These are phyloP conservation scores for Mus pahari DNA, from an alignment of 2,113 vertebrate species.

Conservation along the genomic window DNA sequence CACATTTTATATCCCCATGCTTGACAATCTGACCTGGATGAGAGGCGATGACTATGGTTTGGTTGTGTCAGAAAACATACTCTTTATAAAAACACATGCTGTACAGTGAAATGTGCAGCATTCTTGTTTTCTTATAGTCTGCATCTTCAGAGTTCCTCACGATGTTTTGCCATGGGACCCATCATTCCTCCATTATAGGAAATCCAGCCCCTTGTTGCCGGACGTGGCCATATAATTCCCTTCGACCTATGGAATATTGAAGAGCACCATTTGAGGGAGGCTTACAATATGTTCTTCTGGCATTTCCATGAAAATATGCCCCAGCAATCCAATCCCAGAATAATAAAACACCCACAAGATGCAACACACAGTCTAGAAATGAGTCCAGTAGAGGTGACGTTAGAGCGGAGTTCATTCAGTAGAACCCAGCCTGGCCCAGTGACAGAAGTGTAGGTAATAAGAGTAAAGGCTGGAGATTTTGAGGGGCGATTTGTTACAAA, in stretches of 20 bases:
- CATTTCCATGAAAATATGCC: background rate
- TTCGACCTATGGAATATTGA: background rate
- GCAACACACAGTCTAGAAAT: background rate
- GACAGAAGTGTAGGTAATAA: background rate
- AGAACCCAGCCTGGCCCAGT: background rate
- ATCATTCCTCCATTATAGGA: background rate
- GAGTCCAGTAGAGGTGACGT: background rate
- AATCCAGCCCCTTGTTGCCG: background rate
- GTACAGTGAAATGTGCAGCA: fast-evolving
- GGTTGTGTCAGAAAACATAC: background rate
- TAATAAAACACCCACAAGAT: background rate
- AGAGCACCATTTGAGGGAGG: background rate
- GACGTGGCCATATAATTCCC: background rate
- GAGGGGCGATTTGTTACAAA: background rate
- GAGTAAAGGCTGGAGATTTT: background rate
- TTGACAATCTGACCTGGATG: too few relatives aligned
- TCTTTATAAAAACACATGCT: background rate
- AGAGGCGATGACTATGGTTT: too few relatives aligned
- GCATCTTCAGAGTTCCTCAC: background rate
- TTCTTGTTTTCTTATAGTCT: background rate
- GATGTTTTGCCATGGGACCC: background rate
- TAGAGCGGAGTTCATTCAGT: background rate
- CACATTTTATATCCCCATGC: too few relatives aligned
- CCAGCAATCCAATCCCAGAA: background rate
- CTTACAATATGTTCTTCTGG: background rate